Base-by-base conservation (phyloP, 2,888 invertebrate species). In the Ichneumoninae sp. region DNA sequence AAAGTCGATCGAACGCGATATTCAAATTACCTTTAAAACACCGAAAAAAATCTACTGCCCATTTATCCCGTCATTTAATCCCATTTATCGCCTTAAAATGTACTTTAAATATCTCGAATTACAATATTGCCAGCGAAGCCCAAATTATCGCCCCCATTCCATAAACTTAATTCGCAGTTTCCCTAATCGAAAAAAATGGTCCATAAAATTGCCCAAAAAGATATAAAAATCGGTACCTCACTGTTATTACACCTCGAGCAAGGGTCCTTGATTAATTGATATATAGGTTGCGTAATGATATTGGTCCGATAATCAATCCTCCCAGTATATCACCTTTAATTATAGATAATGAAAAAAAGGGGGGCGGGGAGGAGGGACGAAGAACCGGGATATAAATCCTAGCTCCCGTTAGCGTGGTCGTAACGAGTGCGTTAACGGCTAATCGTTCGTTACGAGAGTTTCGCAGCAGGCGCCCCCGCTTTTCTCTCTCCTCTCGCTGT, bases 401-500 rank as follows among this genome's bases (percentile, higher is more conserved):
- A 50, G 26, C 33, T 71, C 70, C 62, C 69, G 77, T 69, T 69
- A 69, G 57, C 77, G 69, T 10, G 69, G 77, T 60, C 77, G 69
- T 77, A 77, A 77, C 68, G 77, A 77, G 68, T 77, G 50, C 70
- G 78, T 79, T 74, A 52, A 50, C 70, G 71, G 70, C 70, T 79
- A 79, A 79, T 79, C 70, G 71, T 79, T 79, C 70, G 70, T 79
- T 79, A 69, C 70, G 70, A 71, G 71, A 79, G 62, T 78, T 79
- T 79, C 78, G 70, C 62, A 71, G 52, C 78, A 40, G 69, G 60
- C 60, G 70, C 60, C 60, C n/a, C 13, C 52, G n/a, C 19, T 19
- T 44, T 68, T 22, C 50, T 33, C 26, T 30, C 33, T 50, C 6
- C 13, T 6, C 26, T 19, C 60, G n/a, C 69, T 33, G 8, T 2